These are phyloP conservation scores for Sinocyclocheilus rhinocerous DNA, from an alignment of 2,113 vertebrate genomes.

Conservation along the genomic window DNA sequence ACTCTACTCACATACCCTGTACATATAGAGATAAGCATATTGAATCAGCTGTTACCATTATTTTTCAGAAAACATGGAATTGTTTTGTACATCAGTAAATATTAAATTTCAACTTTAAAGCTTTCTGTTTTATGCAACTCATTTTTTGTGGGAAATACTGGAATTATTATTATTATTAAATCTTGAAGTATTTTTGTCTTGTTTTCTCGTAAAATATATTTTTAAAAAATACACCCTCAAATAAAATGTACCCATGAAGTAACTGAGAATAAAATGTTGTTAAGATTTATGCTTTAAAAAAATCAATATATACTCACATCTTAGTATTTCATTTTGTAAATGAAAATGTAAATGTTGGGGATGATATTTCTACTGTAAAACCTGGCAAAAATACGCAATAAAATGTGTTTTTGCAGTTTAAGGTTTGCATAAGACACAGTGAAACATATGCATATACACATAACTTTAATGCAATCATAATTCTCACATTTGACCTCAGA, in stretches of 20 bases:
- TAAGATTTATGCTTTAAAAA: no score
- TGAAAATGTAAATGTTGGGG: no score
- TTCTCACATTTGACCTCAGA: slow-evolving; percentile 35
- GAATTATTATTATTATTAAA: neutral
- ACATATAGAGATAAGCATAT: slow-evolving; percentile 74
- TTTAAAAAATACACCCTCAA: neutral
- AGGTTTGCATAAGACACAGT: neutral
- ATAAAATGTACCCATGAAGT: no score
- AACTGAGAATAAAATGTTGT: no score
- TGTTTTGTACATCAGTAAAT: slow-evolving; percentile 79
- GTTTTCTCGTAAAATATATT: neutral
- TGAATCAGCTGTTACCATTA: slow-evolving; percentile 75
- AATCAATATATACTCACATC: no score
- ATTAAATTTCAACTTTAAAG: slow-evolving; percentile 69
- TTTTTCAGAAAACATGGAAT: slow-evolving; percentile 76
- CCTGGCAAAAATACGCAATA: neutral
- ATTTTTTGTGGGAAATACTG: slow-evolving; percentile 11
- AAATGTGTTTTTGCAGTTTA: neutral
- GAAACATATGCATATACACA: neutral
- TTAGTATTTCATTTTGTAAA: no score
- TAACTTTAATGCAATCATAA: slow-evolving; percentile 55
- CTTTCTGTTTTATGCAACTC: neutral
- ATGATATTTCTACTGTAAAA: no score
- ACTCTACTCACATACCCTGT: slow-evolving; percentile 65
- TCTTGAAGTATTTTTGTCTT: neutral